These are phyloP conservation scores for Platycheirus rosarum DNA, from an alignment of 2,888 invertebrate genomes.

Conservation along the genomic window DNA sequence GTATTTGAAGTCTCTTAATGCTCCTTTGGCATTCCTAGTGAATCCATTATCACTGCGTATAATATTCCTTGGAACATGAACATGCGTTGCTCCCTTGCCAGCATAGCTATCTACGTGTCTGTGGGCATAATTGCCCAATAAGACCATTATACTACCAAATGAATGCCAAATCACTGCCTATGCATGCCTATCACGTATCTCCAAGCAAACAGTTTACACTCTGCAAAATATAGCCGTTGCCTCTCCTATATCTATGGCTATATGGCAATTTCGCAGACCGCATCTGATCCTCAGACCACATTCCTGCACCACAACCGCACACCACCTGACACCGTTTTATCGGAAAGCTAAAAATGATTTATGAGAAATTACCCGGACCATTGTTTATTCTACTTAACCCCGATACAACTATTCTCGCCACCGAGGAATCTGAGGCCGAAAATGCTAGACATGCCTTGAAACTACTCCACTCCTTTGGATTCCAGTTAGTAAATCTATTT, in stretches of 20 bases:
- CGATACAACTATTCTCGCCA: constrained; percentile 39
- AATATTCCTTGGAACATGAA: constrained; percentile 26
- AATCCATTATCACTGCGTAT: constrained; percentile 33
- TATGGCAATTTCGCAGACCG: background rate
- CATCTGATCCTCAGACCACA: background rate
- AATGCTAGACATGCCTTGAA: constrained; percentile 10
- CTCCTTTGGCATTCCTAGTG: constrained; percentile 15
- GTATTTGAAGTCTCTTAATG: constrained; percentile 33
- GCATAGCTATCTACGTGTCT: constrained; percentile 31
- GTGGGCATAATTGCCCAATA: constrained; percentile 31
- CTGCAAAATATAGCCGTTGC: background rate
- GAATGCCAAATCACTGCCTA: constrained; percentile 43
- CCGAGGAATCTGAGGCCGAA: background rate
- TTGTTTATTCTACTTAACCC: constrained; percentile 71
- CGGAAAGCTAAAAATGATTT: constrained; percentile 75
- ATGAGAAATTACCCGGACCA: constrained; percentile 75
- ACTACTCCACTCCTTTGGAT: constrained; percentile 8
- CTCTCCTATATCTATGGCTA: too few species aligned
- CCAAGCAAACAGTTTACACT: constrained; percentile 36
- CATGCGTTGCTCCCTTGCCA: constrained; percentile 1
- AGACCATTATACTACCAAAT: constrained; percentile 41
- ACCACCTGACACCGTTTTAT: constrained; percentile 56
- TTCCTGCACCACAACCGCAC: background rate
- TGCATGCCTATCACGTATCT: constrained; percentile 43
- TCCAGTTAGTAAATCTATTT: constrained; percentile 18